These are phyloP conservation scores for Phyllotis vaccarum DNA, from an alignment of 2,797 vertebrate species.

Conservation along the genomic window DNA sequence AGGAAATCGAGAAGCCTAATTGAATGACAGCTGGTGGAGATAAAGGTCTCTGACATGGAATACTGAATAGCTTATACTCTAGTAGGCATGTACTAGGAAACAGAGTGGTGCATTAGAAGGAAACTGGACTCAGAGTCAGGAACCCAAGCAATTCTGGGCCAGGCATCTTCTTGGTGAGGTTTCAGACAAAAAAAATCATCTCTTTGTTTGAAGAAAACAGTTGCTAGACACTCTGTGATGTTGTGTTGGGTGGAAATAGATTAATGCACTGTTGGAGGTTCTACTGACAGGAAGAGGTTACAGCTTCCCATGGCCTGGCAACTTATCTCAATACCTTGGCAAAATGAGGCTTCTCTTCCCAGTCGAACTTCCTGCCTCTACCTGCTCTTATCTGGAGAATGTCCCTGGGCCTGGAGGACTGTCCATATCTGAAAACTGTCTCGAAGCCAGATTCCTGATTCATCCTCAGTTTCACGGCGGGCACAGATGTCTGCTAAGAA, in stretches of 20 bases:
- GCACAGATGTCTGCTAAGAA: background rate
- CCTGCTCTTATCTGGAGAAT: background rate
- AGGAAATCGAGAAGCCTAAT: background rate
- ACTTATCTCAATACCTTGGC: background rate
- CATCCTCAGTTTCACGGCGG: background rate
- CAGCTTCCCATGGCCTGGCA: background rate
- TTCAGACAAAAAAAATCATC: background rate
- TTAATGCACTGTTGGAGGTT: background rate
- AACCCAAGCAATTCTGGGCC: background rate
- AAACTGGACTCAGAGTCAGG: background rate
- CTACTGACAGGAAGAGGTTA: background rate
- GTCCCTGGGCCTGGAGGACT: background rate
- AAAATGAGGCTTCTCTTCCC: background rate
- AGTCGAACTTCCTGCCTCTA: background rate
- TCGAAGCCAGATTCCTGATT: background rate
- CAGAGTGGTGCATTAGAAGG: background rate
- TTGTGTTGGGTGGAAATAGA: constrained; percentile 29
- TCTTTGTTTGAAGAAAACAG: background rate
- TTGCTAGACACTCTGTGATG: background rate
- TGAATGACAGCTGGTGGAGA: background rate
- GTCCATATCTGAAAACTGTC: background rate
- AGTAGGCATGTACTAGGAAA: background rate
- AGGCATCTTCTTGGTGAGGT: background rate
- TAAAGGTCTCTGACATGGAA: background rate
- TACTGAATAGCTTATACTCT: background rate